Conservation (phyloP, 2,113 vertebrate genomes). For the Hippoglossus stenolepis region DNA sequence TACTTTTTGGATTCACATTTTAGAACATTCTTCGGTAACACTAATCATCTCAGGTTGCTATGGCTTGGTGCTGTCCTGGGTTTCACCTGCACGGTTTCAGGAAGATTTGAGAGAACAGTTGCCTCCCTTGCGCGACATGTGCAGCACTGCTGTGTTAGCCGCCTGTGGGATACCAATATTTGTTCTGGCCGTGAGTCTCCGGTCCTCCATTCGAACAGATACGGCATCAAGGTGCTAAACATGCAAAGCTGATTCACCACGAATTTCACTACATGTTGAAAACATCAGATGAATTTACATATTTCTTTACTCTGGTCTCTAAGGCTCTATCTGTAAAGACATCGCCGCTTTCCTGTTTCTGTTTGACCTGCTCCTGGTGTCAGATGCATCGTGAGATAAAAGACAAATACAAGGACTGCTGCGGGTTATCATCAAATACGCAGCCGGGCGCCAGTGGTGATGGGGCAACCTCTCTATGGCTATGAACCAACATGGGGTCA, state of each 20-base stretch:
- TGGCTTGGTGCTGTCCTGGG: slow-evolving; percentile 74
- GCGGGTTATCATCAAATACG: slow-evolving; percentile 29
- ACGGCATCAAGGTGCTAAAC: slow-evolving; percentile 57
- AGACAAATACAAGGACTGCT: too few species aligned
- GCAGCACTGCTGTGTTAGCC: not conserved
- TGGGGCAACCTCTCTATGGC: not conserved
- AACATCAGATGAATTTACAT: accelerated
- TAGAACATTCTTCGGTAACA: not conserved
- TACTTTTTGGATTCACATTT: not conserved
- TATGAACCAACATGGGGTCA: accelerated
- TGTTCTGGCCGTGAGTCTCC: slow-evolving; percentile 21
- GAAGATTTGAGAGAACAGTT: slow-evolving; percentile 39
- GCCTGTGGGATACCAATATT: slow-evolving; percentile 22
- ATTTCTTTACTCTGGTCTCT: not conserved
- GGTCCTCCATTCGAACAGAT: slow-evolving; percentile 54
- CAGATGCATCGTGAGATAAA: slow-evolving; percentile 70
- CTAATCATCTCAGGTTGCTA: slow-evolving; percentile 60
- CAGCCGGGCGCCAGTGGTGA: slow-evolving; percentile 32
- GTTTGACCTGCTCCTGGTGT: slow-evolving; percentile 67
- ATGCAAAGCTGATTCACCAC: not conserved
- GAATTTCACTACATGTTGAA: not conserved
- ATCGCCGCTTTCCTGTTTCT: slow-evolving; percentile 52
- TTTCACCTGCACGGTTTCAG: slow-evolving; percentile 60
- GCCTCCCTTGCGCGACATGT: slow-evolving; percentile 64
- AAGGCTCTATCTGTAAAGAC: slow-evolving; percentile 70